Percentiles rank a stretch among this genome's conserved stretches.
Conservation (phyloP, 2,888 invertebrate genomes). For the Caradrina clavipalpis region DNA sequence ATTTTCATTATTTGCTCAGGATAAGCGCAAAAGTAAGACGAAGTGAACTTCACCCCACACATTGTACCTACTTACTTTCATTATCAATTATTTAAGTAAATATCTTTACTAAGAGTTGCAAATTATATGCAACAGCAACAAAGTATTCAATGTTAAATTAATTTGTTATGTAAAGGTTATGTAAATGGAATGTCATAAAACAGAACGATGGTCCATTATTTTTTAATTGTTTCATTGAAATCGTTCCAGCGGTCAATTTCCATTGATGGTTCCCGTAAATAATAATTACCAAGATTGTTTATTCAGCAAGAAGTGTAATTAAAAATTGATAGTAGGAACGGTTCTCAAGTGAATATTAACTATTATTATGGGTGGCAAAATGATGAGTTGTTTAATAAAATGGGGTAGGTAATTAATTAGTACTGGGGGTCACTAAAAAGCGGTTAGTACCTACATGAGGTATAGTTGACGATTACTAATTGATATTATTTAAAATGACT, state of each 20-base stretch:
- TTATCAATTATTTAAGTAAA: background rate
- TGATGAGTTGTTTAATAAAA: slow-evolving; percentile 5
- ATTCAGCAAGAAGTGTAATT: slow-evolving; percentile 42
- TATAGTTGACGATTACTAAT: background rate
- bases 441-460: background rate
- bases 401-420: slow-evolving; percentile 16
- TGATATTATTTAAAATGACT: no score
- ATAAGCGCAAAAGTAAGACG: no score
- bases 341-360: slow-evolving; percentile 38
- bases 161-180: slow-evolving; percentile 33
- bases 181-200: slow-evolving; percentile 46
- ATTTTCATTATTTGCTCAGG: no score
- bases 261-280: slow-evolving; percentile 50
- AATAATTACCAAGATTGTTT: slow-evolving; percentile 49
- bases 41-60: no score
- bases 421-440: background rate
- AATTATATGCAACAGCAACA: background rate
- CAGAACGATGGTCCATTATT: slow-evolving; percentile 43
- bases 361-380: slow-evolving; percentile 12
- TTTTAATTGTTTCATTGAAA: slow-evolving; percentile 62
- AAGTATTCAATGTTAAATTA: slow-evolving; percentile 19
- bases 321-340: slow-evolving; percentile 32
- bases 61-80: no score
- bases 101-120: background rate
- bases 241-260: slow-evolving; percentile 52